Base-by-base conservation (phyloP, 2,888 invertebrate genomes). In the Andrena camellia region DNA sequence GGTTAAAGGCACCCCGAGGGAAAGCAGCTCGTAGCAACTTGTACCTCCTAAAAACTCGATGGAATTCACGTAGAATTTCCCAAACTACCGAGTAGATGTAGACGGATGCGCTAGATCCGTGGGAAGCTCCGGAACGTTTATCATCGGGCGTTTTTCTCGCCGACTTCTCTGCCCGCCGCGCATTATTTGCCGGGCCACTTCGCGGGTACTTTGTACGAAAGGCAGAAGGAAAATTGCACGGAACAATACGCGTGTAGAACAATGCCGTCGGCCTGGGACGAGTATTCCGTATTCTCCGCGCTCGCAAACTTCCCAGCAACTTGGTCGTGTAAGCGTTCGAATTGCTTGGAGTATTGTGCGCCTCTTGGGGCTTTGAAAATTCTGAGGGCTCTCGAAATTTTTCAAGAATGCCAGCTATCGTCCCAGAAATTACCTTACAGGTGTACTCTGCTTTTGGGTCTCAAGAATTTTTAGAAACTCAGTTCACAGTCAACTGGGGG, bases 151-250 rank as follows among this genome's bases (percentile, higher is more conserved):
- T 54, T 72, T 71, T 67, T 54, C 33, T n/a, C 23, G 17, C 42
- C 72, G 23, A 54, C 23, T 54, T 63, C 57, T 5, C 23, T 52
- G 63, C 54, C 29, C 20, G 48, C 42, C 13, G 60, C 67, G 26
- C 70, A 76, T 76, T 62, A 71, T 42, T 29, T n/a, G 62, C 60
- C 76, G 42, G 54, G 77, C 70, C 77, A 63, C 54, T 54, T 78
- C 57, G 71, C 76, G 35, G 54, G 62, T 71, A 76, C 76, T 77
- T 73, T 66, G 64, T 64, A 31, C 64, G 74, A 35, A 64, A 77
- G 73, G 71, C 62, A 17, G 54, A 76, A 71, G 72, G 62, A 63
- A 71, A 76, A 29, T 62, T 54, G 54, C 54, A 31, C 62, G 35
- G 62, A 76, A 76, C 75, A 76, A 70, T 76, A 62, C 75, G 4